These are phyloP conservation scores for Coptodon rendalli DNA, from an alignment of 2,113 vertebrate genomes.

Conservation along the genomic window DNA sequence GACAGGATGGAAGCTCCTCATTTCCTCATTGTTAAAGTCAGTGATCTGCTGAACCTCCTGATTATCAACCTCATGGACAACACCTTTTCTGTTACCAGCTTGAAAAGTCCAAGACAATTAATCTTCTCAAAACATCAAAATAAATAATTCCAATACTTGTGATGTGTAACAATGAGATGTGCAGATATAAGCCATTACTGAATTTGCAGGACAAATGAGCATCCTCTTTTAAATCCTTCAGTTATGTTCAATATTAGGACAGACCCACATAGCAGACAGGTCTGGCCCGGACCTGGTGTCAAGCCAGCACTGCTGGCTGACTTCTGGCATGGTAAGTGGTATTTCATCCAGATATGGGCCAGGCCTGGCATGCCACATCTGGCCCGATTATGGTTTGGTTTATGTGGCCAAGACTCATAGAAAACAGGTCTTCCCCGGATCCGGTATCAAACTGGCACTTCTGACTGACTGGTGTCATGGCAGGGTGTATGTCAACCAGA, in stretches of 20 bases:
- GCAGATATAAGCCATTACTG: neutral
- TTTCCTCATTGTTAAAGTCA: neutral
- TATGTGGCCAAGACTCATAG: neutral
- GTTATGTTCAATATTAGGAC: neutral
- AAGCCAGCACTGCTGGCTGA: neutral
- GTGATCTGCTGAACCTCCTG: neutral
- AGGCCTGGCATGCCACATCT: neutral
- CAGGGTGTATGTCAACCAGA: neutral
- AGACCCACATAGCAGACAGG: neutral
- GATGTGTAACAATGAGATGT: neutral
- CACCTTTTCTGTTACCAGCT: neutral
- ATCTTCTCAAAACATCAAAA: neutral
- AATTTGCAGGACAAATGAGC: neutral
- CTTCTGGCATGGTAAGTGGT: neutral
- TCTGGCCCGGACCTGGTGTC: neutral
- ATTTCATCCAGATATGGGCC: neutral
- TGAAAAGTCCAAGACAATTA: neutral
- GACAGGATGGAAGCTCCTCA: neutral
- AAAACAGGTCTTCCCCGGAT: accelerated
- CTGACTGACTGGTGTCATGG: neutral
- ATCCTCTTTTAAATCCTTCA: neutral
- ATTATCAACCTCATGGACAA: neutral
- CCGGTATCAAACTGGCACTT: neutral
- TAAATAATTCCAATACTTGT: neutral
- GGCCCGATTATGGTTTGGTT: accelerated